Evolutionary conservation across 2,888 invertebrate species (phyloP), one percentile per base, ranked within the genome.

Genomic region (Cecidostiba fungosa): DNA sequence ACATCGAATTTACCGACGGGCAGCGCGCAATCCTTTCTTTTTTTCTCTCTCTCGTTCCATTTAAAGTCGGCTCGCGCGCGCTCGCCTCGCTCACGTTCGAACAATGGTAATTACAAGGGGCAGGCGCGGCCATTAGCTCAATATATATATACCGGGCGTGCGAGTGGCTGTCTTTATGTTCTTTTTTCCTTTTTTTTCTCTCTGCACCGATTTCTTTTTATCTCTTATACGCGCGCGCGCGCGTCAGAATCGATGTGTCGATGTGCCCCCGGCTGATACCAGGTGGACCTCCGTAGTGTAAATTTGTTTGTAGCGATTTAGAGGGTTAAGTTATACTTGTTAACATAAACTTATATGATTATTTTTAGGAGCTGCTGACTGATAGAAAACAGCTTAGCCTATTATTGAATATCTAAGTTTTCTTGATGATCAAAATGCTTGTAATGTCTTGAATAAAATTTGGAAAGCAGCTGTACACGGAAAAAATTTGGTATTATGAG

Each of bases 101-200:
- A 90, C 89, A 90, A 91, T 91, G 88, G 89, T 89, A 90, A 91
- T 91, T 90, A 91, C 91, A 89, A 89, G 89, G 86, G 83, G 86
- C 66, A 29, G 54, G 23, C 23, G 70, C 70, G 88, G 85, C 89
- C 89, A 89, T 91, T 90, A 89, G 87, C 87, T 89, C 90, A 90
- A 90, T 89, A 88, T 59, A 88, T 85, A 88, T 85, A 87, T 85
- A 89, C 89, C 87, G n/a, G 90, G 84, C 87, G 90, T 90, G 90
- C 90, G 89, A 90, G 90, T 90, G 90, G 90, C 69, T 69, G 29
- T 69, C 69, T 69, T 69, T 69, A 29, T 32, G 26, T 26, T 14
- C 26, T 29, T 32, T 26, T 32, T 32, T 69, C 16, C 32, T 1
- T 69, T 32, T 69, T 69, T 69, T 26, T 19, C 14, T 70, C 69